Conservation (phyloP, 1,140 invertebrate genomes). For the Watersipora subatra region DNA sequence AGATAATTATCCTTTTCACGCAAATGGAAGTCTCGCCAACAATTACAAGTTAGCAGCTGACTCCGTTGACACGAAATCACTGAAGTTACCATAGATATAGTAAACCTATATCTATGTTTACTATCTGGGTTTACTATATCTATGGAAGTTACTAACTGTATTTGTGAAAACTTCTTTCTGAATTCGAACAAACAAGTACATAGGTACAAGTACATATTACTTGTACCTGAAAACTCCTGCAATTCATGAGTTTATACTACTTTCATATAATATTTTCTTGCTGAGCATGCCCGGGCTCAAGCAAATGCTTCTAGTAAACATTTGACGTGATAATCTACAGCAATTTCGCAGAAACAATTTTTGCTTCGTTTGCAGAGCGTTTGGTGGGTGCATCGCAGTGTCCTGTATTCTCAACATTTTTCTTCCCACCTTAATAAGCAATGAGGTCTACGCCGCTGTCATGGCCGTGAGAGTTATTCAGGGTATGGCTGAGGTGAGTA, state of each 20-base stretch:
- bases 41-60: too few relatives aligned
- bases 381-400: constrained; percentile 26
- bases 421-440: constrained; percentile 22
- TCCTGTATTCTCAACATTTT: constrained; percentile 26
- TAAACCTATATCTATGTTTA: too few relatives aligned
- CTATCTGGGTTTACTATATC: too few relatives aligned
- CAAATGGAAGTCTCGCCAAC: too few relatives aligned
- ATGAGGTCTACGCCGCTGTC: constrained; percentile 17
- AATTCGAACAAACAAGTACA: too few relatives aligned
- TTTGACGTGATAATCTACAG: background rate
- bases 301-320: background rate
- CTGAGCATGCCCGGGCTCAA: background rate
- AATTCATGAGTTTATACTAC: background rate
- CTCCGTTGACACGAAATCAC: too few relatives aligned
- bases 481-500: constrained; percentile 21
- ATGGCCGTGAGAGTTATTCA: constrained; percentile 22
- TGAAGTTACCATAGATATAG: too few relatives aligned
- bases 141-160: too few relatives aligned
- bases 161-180: too few relatives aligned
- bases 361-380: constrained; percentile 18
- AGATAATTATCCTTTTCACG: too few relatives aligned
- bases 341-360: background rate
- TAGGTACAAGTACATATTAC: too few relatives aligned
- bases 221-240: too few relatives aligned
- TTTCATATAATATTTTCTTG: background rate